These are phyloP conservation scores for Stictonetta naevosa DNA, from an alignment of 2,113 vertebrate species.

Conservation along the genomic window DNA sequence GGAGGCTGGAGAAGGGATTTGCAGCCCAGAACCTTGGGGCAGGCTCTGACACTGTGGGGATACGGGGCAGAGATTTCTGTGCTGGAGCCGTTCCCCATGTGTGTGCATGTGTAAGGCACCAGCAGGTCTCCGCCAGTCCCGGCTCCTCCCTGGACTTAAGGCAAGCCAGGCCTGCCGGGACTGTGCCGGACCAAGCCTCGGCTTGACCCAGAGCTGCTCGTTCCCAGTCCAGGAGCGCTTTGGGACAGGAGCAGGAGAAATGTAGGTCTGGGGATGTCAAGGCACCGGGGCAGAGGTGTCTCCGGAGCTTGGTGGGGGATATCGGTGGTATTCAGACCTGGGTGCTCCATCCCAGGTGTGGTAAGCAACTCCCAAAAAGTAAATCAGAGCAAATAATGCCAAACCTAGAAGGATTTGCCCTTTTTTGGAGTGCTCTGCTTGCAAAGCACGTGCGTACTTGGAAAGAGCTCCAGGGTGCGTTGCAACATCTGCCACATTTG, in stretches of 20 bases:
- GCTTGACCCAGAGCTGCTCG: background rate
- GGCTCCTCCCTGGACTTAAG: background rate
- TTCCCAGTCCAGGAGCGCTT: background rate
- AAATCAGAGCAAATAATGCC: background rate
- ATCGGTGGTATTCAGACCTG: background rate
- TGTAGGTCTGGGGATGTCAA: background rate
- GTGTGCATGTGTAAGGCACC: background rate
- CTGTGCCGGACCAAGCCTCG: background rate
- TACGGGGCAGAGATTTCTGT: background rate
- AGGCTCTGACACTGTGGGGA: accelerated
- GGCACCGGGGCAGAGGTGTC: background rate
- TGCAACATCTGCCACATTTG: background rate
- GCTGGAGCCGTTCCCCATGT: background rate
- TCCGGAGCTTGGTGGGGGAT: background rate
- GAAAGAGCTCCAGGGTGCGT: background rate
- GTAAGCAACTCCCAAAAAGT: background rate
- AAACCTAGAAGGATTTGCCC: background rate
- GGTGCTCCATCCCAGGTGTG: background rate
- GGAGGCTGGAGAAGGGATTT: background rate
- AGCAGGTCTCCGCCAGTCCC: background rate
- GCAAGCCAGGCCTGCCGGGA: background rate
- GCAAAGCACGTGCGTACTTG: background rate
- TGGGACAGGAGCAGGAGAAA: background rate
- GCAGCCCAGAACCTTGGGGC: background rate
- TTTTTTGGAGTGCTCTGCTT: background rate